Evolutionary conservation across 1,140 invertebrate species (phyloP), one percentile per base, ranked within the genome.

Genomic region (Varroa destructor): DNA sequence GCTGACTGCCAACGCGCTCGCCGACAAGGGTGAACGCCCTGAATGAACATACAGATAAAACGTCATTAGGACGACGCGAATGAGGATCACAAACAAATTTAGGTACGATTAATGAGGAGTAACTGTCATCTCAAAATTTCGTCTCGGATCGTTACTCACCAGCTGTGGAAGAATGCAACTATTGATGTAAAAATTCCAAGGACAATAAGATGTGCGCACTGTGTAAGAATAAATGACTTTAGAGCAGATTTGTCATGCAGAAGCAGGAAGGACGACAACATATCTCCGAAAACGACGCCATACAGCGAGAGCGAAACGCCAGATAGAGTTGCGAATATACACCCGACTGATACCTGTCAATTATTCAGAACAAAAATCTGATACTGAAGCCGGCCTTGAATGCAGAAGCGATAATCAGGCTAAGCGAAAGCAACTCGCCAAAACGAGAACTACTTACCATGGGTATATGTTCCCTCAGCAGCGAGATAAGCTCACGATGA

Each of bases 161-260:
- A 67, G 37, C 61, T 67, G 61, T 67, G 61, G 61, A 67, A 67
- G 37, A 67, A 67, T 8, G 61, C 61, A 10, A 67, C 61, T 12
- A 40, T 37, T 40, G n/a, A 43, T 40, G 61, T 67, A 37, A 67
- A 12, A 14, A 40, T 8, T 67, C 61, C 61, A 37, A 67, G 61
- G 61, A 67, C 14, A n/a, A 67, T 37, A 46, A 67, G 61, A 40
- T 67, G 61, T 14, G 36, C 36, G 37, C 61, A 67, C 40, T 67
- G 61, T 43, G 12, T 40, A 12, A 43, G 2, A 2, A 67, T 10
- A 37, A 36, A 67, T 12, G 40, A 14, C 5, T 67, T 67, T 37
- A 67, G 37, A 4, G 61, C 61, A 3, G 61, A n/a, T 37, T 40
- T 36, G 36, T 67, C 61, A 8, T 67, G 61, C 2, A 67, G 61